These are phyloP conservation scores for Tromatobia lineatoria DNA, from an alignment of 2,888 invertebrate genomes.

Conservation along the genomic window DNA sequence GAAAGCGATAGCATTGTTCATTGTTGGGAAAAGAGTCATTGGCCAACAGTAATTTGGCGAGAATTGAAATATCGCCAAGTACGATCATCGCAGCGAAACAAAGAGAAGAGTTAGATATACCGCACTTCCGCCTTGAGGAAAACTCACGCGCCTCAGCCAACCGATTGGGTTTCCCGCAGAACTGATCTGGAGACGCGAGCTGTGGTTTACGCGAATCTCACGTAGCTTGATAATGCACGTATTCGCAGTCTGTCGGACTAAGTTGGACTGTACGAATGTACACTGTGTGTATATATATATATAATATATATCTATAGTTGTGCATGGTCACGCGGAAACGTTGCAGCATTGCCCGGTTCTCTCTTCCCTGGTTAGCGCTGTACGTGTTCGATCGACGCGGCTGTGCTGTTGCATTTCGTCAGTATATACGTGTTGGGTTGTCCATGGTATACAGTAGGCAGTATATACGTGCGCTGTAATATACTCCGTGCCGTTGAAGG, in stretches of 20 bases:
- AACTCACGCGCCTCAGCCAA: slow-evolving; percentile 21
- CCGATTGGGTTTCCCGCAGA: slow-evolving; percentile 24
- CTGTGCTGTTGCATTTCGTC: slow-evolving; percentile 19
- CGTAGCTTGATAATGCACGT: slow-evolving; percentile 58
- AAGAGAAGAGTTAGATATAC: background rate
- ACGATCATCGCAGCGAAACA: background rate
- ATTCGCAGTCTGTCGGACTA: background rate
- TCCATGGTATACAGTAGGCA: background rate
- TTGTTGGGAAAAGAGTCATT: background rate
- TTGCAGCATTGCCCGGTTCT: background rate
- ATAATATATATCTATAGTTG: background rate
- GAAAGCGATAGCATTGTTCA: too few relatives aligned
- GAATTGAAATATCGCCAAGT: background rate
- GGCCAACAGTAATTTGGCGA: background rate
- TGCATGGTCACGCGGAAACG: slow-evolving; percentile 42
- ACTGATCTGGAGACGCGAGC: background rate
- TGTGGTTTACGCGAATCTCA: slow-evolving; percentile 47
- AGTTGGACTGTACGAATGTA: background rate
- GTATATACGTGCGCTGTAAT: slow-evolving; percentile 7
- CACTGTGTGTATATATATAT: too few relatives aligned
- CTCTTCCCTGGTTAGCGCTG: slow-evolving; percentile 7
- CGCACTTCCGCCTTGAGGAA: slow-evolving; percentile 38
- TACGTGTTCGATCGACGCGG: slow-evolving; percentile 36
- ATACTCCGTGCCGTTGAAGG: background rate
- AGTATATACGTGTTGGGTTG: background rate